phyloP scores from a whole-genome alignment of 2,797 vertebrate genomes.

The Parauchenoglanis punctatus region DNA sequence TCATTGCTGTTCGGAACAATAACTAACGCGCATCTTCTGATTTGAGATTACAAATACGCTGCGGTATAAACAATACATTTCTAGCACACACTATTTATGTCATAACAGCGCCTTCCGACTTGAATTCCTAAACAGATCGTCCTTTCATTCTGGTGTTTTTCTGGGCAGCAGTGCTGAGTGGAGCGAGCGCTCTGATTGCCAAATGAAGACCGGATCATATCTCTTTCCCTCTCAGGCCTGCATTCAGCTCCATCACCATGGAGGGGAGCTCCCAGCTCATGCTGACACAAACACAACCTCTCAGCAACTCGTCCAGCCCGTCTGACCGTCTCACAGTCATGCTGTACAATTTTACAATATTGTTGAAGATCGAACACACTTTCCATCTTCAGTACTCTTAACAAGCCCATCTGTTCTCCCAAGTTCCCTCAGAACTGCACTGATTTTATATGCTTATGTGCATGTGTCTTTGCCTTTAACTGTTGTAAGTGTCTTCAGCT shows the following conservation, averaged over 20 bases:
- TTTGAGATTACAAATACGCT: background rate
- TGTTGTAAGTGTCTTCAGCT: background rate
- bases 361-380: background rate
- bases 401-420: background rate
- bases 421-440: no score
- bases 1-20: background rate
- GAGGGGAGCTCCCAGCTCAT: slow-evolving; percentile 46
- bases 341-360: background rate
- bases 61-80: background rate
- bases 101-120: background rate
- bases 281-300: slow-evolving; percentile 13
- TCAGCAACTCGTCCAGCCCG: background rate
- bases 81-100: background rate
- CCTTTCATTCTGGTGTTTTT: background rate
- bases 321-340: background rate
- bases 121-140: background rate
- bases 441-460: background rate
- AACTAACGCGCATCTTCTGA: background rate
- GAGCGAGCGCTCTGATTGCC: background rate
- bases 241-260: slow-evolving; percentile 46
- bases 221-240: slow-evolving; percentile 27
- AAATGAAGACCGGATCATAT: background rate
- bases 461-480: background rate
- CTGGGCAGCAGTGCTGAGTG: background rate
- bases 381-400: background rate